These are phyloP conservation scores for Hapalemur alaotrensis DNA, from an alignment of 2,797 vertebrate genomes.

Conservation along the genomic window DNA sequence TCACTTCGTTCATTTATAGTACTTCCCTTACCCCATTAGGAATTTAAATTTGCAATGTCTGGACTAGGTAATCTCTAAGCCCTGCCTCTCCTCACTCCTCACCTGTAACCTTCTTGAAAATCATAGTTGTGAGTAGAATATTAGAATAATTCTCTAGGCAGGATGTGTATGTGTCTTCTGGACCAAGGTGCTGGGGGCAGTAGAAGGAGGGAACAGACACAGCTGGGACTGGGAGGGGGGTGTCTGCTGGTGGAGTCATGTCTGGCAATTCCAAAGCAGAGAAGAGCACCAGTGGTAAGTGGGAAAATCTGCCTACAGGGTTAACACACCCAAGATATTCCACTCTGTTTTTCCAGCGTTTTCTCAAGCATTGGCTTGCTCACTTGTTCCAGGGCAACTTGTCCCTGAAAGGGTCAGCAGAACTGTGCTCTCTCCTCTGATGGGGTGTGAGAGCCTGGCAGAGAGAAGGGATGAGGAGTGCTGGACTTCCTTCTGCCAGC, in stretches of 20 bases:
- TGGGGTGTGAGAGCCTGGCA: background rate
- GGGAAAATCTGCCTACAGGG: background rate
- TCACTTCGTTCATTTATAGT: background rate
- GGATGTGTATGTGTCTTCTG: background rate
- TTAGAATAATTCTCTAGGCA: background rate
- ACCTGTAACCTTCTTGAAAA: background rate
- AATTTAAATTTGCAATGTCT: background rate
- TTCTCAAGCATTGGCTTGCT: conserved; percentile 4
- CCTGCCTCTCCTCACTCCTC: no score
- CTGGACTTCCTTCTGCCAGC: background rate
- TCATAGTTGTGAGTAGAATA: background rate
- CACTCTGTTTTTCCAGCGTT: background rate
- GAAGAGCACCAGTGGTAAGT: background rate
- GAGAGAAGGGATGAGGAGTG: background rate
- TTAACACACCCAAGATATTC: background rate
- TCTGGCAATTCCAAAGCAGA: background rate
- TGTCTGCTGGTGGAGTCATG: background rate
- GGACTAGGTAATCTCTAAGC: background rate
- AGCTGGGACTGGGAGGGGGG: background rate
- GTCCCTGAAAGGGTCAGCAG: conserved; percentile 12
- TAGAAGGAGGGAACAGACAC: background rate
- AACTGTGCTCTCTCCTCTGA: background rate
- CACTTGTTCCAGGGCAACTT: conserved; percentile 23
- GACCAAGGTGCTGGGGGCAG: background rate
- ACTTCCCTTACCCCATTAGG: background rate